Base-by-base conservation (phyloP, 2,888 invertebrate genomes). In the Thecocarcelia acutangulata region DNA sequence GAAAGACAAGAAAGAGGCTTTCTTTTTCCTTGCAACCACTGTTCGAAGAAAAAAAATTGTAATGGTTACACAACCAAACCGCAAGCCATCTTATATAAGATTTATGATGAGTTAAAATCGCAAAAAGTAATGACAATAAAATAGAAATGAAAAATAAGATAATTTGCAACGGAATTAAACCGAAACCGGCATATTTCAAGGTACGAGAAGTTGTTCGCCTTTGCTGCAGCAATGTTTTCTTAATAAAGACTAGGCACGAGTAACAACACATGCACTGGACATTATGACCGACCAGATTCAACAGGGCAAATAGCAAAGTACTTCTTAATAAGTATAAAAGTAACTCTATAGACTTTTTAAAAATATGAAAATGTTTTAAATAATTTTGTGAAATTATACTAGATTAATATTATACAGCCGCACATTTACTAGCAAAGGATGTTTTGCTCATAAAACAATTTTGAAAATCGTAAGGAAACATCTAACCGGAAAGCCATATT, bases 21-120 rank as follows among this genome's bases (percentile, higher is more conserved):
- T 33, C 8, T 33, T 33, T 33, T 33, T 5, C 33, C 3, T 33
- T 33, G 9, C 9, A 6, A 8, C 58, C 48, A 70, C 48, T 37
- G 58, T 59, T 4, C 12, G 9, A 0, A n/a, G n/a, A n/a, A n/a
- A n/a, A n/a, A 15, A 37, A 46, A 69, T 11, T 33, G 9, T 33
- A 28, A 21, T 40, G 21, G 13, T 48, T 56, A n/a, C 56, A 68
- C 44, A 24, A n/a, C 21, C 15, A 12, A 46, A 61, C 21, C 56
- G 24, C 64, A 64, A 48, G 54, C 42, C 69, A 80, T 75, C 59
- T 42, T 59, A 66, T 54, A 70, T 50, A 24, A 72, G 21, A 76
- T 76, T 76, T 81, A 80, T 73, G 72, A 76, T 72, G 66, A 68
- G 68, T 76, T 68, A 37, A 72, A 76, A 72, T 72, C 80, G 68